These are phyloP conservation scores for Cephalopterus ornatus DNA, from an alignment of 2,113 vertebrate species.

Conservation along the genomic window DNA sequence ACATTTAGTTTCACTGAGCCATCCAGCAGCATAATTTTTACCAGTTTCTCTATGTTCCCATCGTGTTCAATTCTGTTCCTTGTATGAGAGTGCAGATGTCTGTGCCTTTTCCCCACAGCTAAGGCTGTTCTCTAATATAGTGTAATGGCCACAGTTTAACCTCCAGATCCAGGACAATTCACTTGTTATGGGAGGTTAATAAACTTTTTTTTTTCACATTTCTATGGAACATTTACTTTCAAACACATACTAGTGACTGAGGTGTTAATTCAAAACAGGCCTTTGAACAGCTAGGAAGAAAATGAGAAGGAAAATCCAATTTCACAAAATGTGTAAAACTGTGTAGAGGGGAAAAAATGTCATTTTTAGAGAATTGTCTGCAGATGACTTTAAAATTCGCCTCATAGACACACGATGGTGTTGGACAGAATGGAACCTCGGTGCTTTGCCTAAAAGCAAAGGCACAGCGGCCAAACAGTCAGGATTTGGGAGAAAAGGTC, in stretches of 20 bases:
- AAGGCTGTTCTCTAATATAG: constrained; percentile 38
- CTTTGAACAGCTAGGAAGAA: constrained; percentile 2
- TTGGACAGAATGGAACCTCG: neutral
- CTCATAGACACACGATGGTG: neutral
- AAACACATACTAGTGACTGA: constrained; percentile 10
- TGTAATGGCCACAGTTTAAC: constrained; percentile 6
- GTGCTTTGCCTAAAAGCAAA: neutral
- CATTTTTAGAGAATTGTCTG: neutral
- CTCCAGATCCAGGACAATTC: constrained; percentile 29
- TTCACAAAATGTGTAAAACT: neutral
- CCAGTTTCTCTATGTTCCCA: constrained; percentile 36
- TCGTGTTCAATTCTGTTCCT: constrained; percentile 51
- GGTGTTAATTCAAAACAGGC: neutral
- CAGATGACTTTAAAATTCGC: neutral
- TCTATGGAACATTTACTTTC: constrained; percentile 60
- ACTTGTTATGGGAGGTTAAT: constrained; percentile 46
- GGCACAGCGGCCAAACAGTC: neutral
- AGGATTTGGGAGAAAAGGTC: neutral
- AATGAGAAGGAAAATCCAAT: constrained; percentile 20
- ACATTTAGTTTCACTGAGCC: constrained; percentile 59
- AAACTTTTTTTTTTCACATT: neutral
- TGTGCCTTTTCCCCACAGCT: constrained; percentile 43
- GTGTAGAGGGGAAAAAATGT: neutral
- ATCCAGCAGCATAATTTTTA: constrained; percentile 47
- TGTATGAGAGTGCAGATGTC: constrained; percentile 52